Base-by-base conservation (phyloP, 1,140 invertebrate genomes). In the Ips typographus region DNA sequence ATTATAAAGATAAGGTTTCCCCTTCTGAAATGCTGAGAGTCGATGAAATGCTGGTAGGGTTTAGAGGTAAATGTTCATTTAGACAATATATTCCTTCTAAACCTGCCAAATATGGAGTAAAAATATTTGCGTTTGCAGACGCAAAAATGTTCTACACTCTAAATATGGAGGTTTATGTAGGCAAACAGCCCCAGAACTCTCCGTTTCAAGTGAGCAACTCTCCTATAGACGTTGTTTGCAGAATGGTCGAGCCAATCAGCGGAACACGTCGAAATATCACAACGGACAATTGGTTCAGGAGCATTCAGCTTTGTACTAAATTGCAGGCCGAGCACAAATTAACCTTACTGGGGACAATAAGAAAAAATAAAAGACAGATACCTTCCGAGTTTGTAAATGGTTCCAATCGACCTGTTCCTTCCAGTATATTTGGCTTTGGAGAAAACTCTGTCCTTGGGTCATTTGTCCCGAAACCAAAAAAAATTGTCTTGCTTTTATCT, bases 31-130 rank as follows among this genome's bases (percentile, higher is more conserved):
- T 74, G 36, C 68, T 79, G 4, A 81, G 77, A n/a, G 77, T 82
- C 40, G 81, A 84, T 71, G 80, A 84, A 72, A 80, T 78, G 72
- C 72, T 84, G 2, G 65, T 76, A 63, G 66, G 65, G 6, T 83
- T 82, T 70, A 58, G 79, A 59, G 82, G 81, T 39, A 67, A 76
- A 39, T 83, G 80, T 74, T 41, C 40, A 22, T 82, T 83, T 61
- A 53, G 75, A 42, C 78, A 81, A 65, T 83, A 81, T 64, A 80
- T 85, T 8, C 79, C 73, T 5, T 41, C 56, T 8, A 78, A 77
- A 56, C 74, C 77, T 38, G 68, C 63, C 6, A 70, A 71, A 8
- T 80, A 80, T 68, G 82, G 78, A 1, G 73, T 82, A 44, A 82
- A 82, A 74, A 65, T 76, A 39, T 73, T 68, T 74, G 72, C 74